Base-by-base conservation (phyloP, 2,888 invertebrate species). In the Orthosia gothica region DNA sequence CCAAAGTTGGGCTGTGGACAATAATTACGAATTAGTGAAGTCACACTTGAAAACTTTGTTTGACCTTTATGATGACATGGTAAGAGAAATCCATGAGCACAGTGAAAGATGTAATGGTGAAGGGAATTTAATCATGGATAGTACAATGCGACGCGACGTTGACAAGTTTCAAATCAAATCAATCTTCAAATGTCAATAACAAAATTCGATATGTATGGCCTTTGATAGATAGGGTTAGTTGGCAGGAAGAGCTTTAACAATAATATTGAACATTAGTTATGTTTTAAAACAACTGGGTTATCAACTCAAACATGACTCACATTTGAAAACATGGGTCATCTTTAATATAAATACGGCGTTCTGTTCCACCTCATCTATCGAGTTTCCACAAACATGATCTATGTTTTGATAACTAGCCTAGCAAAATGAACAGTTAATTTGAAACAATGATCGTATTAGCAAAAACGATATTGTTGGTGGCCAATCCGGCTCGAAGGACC, bases 401-500 rank as follows among this genome's bases (percentile, higher is more conserved):
- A 70, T 83, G 83, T 82, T 82, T 58, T 80, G 68, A 82, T 59
- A 79, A 54, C 78, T 68, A 68, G 67, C 12, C 59, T 74, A 83
- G 58, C 57, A 79, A 82, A 70, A 67, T 59, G 58, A 26, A 9
- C 4, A 67, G 32, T 63, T 54, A 52, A 57, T 72, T 5, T 20
- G 26, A 74, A 70, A 83, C 81, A 74, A 52, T 50, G n/a, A 20
- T 81, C 64, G 50, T 59, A 47, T 74, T 67, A 70, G 47, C n/a
- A 45, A 70, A 79, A 40, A 40, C 40, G 0, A 9, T 40, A 9
- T 40, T 9, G 5, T 32, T 32, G 32, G 32, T 32, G 5, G 5
- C 32, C 32, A 40, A 40, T 40, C 9, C n/a, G n/a, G n/a, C n/a
- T n/a, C n/a, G n/a, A n/a, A n/a, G n/a, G n/a, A n/a, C n/a, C n/a